These are phyloP conservation scores for Dryadula phaetusa DNA, from an alignment of 2,888 invertebrate species.

Conservation along the genomic window DNA sequence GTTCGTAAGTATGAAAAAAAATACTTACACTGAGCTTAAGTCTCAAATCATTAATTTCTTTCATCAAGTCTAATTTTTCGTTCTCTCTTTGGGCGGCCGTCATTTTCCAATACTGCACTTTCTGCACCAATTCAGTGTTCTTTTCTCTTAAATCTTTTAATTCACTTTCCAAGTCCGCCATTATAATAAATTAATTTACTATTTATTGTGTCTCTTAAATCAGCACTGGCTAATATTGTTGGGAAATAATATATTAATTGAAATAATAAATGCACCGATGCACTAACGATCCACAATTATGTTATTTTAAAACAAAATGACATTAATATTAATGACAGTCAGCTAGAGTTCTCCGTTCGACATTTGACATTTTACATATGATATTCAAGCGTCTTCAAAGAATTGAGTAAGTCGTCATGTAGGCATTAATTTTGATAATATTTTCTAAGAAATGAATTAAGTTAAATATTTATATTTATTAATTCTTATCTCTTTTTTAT, in stretches of 20 bases:
- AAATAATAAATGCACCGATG: not conserved
- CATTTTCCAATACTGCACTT: slow-evolving; percentile 74
- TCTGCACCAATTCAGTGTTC: slow-evolving; percentile 73
- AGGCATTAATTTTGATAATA: no score
- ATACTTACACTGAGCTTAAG: slow-evolving; percentile 72
- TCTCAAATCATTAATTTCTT: slow-evolving; percentile 72
- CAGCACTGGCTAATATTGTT: not conserved
- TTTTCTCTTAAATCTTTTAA: slow-evolving; percentile 63
- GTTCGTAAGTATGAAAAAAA: not conserved
- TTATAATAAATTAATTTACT: slow-evolving; percentile 39
- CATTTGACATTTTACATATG: not conserved
- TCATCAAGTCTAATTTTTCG: slow-evolving; percentile 72
- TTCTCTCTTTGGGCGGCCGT: slow-evolving; percentile 68
- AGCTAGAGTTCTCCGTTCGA: not conserved
- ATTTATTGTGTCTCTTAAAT: not conserved
- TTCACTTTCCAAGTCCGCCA: slow-evolving; percentile 68
- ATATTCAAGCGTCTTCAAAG: not conserved
- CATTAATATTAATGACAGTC: slow-evolving; percentile 12
- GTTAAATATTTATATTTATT: no score
- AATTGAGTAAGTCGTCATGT: no score
- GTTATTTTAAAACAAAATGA: slow-evolving; percentile 13
- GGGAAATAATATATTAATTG: not conserved
- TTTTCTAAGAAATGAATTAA: no score
- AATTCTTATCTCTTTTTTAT: no score
- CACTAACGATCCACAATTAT: not conserved